Evolutionary conservation across 2,113 vertebrate species (phyloP).

Genomic region (Raja brachyura): DNA sequence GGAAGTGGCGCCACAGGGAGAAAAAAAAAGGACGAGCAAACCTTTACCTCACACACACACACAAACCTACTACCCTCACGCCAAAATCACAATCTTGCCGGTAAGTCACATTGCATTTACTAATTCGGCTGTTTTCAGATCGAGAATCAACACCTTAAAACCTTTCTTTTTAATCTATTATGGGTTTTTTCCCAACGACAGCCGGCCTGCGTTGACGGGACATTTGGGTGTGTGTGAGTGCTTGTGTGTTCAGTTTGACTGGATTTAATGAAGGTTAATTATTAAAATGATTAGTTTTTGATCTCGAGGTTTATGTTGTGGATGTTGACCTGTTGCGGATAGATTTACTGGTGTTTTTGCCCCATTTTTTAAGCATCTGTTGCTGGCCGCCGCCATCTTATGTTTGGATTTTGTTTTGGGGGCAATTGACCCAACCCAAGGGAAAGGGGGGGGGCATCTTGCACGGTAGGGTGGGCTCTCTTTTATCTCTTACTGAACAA

Average conservation of each 20-base stretch:
- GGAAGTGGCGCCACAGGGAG: neutral
- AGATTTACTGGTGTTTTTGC: neutral
- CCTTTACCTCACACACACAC: neutral
- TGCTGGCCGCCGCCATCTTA: constrained; percentile 36
- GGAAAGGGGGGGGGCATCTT: neutral
- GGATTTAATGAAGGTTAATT: neutral
- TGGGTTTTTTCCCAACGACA: too few species aligned
- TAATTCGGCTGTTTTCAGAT: neutral
- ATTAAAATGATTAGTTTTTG: too few species aligned
- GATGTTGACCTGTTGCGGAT: neutral
- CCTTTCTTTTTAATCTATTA: too few species aligned
- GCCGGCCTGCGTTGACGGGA: neutral
- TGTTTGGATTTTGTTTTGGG: constrained; percentile 20
- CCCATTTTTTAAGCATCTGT: neutral
- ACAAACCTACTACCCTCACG: neutral
- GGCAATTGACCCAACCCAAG: constrained; percentile 3
- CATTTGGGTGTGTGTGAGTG: neutral
- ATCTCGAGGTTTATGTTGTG: neutral
- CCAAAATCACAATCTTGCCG: neutral
- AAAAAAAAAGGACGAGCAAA: neutral
- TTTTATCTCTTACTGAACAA: too few species aligned
- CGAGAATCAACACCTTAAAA: neutral
- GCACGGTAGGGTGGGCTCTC: neutral
- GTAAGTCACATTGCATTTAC: constrained; percentile 6
- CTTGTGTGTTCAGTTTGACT: neutral